Evolutionary conservation across 2,888 invertebrate genomes (phyloP), one percentile per base, ranked within the genome.

Genomic region (Xestia c-nigrum): DNA sequence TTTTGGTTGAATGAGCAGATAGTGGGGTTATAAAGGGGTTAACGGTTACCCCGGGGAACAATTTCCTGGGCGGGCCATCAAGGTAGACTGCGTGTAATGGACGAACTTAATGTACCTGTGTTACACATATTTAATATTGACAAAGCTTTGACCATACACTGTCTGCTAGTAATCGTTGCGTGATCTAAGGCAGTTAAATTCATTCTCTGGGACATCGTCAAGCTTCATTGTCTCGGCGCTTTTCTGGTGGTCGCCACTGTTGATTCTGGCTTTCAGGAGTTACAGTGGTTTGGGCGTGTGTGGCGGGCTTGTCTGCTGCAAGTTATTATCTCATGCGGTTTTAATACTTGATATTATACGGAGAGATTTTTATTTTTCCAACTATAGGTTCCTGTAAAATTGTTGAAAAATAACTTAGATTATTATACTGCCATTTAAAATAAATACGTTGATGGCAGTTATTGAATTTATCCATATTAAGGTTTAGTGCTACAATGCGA

Each of bases 11-110:
- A 69, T 76, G 78, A 68, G 84, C 78, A 82, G 77, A 85, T 84
- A 87, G 88, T 86, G 81, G 76, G 70, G 82, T 89, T 87, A 87
- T 91, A 89, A 90, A 89, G 88, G 89, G 88, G 90, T 88, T 90
- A 91, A 91, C 88, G 87, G 88, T 87, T 89, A 85, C 93, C 92
- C 89, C 74, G 70, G 91, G 93, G 91, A 87, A 88, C 91, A 88
- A 93, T 93, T 93, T 93, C 91, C 92, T 89, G 89, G 67, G 77
- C 76, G 73, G 76, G 83, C 88, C 77, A 83, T 81, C 88, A 91
- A 92, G 91, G 92, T 89, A 89, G 85, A 55, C 72, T 57, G 74
- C 79, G 74, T 74, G 70, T 90, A 90, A 90, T 90, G 87, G 78
- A 46, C 86, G 24, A 72, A 69, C 50, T 68, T 78, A 85, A 77